A percentile compares a stretch with the other conserved stretches of the same genome.
These are phyloP conservation scores for Caenorhabditis panamensis DNA, from an alignment of 2,888 invertebrate species.

Conservation along the genomic window DNA sequence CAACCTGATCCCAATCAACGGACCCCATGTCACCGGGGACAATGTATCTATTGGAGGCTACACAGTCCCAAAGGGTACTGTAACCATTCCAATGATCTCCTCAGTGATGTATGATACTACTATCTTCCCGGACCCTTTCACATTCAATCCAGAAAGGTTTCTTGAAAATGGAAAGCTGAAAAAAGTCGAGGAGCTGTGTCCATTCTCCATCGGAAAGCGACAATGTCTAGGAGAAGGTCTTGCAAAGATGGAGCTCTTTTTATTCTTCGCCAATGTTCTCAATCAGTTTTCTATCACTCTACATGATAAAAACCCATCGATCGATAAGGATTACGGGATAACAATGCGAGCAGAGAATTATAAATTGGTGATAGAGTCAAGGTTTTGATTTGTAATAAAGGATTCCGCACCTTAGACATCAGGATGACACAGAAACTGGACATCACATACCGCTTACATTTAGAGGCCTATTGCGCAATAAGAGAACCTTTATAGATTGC, in stretches of 20 bases:
- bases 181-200: conserved; percentile 52
- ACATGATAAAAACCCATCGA: not conserved
- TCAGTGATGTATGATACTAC: conserved; percentile 41
- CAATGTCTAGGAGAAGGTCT: no score
- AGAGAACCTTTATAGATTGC: no score
- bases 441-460: no score
- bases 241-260: conserved; percentile 61
- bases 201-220: conserved; percentile 62
- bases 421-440: no score
- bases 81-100: conserved; percentile 54
- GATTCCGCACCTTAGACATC: no score
- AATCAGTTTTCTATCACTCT: conserved; percentile 43
- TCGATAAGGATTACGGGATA: conserved; percentile 15
- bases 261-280: conserved; percentile 59
- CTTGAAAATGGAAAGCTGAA: conserved; percentile 47
- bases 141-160: conserved; percentile 49
- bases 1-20: conserved; percentile 59
- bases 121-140: conserved; percentile 58
- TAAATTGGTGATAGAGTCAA: conserved; percentile 6
- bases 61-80: conserved; percentile 29
- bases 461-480: no score
- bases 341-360: conserved; percentile 34
- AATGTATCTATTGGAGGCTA: conserved; percentile 38
- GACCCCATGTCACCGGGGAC: conserved; percentile 14
- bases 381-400: not conserved